Conservation (phyloP, 2,113 vertebrate species). For the Apodemus speciosus region DNA sequence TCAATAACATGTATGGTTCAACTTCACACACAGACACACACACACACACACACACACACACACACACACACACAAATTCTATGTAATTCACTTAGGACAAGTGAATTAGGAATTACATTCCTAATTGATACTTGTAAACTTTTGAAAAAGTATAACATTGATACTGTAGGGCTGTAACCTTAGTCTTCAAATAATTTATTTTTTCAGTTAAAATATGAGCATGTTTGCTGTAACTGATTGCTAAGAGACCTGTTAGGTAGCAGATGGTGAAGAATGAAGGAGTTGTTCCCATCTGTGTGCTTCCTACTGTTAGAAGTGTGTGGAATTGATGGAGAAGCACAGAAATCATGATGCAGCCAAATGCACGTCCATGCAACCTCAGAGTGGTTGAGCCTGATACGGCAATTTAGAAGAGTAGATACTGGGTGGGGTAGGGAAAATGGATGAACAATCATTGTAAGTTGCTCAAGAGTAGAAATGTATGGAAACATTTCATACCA, state of each 20-base stretch:
- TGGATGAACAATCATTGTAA: not conserved
- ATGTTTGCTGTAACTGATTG: not conserved
- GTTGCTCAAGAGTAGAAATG: not conserved
- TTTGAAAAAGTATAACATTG: not conserved
- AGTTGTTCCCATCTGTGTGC: not conserved
- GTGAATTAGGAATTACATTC: too few relatives aligned
- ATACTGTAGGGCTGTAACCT: not conserved
- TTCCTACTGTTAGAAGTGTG: not conserved
- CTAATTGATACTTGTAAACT: not conserved
- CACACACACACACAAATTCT: not conserved
- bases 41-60: not conserved
- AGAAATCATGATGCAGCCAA: not conserved
- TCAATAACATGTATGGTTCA: not conserved
- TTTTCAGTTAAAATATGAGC: not conserved
- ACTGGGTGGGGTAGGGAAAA: rapidly evolving
- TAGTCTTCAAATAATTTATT: not conserved
- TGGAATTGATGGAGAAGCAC: not conserved
- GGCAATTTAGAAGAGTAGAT: not conserved
- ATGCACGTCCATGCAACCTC: not conserved
- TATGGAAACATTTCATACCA: not conserved
- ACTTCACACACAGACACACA: not conserved
- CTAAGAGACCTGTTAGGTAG: not conserved
- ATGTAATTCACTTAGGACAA: not conserved
- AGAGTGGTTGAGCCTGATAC: not conserved
- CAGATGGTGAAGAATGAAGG: not conserved